Base-by-base conservation (phyloP, 2,797 vertebrate species). In the Gymnothorax javanicus region DNA sequence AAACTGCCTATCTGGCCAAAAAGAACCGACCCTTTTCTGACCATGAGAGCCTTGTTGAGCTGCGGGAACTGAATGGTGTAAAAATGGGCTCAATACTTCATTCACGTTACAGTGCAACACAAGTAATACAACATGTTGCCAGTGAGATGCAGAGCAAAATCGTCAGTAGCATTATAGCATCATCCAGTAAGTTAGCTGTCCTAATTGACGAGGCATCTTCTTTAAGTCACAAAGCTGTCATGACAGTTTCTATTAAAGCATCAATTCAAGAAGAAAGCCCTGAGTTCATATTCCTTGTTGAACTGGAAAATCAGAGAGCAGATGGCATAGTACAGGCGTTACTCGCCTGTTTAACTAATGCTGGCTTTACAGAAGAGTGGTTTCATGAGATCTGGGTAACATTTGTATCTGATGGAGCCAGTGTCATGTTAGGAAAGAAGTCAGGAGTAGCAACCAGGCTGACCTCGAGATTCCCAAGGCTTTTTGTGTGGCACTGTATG, bases 251-350 rank as follows among this genome's bases (percentile, higher is more conserved):
- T 3, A 12, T 79, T 56, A 86, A 86, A 84, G 85, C 87, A 81
- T 88, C 84, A 87, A n/a, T 89, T 71, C 77, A 89, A 87, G 20
- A 67, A 85, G 79, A 87, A 84, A 84, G 73, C 83, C 87, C 87
- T 86, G 84, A 86, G 50, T 88, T 82, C 81, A 83, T 88, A 73
- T 88, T 86, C 87, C 75, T 86, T 82, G 84, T 88, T 86, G 87
- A 86, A 82, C 67, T 86, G 59, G 87, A 87, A 82, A 83, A 86
- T 85, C 86, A 87, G 86, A 85, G 82, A 84, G 83, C 82, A 84
- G 81, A 77, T 43, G 69, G 71, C 64, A 60, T 73, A 84, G 23
- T 25, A 33, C 4, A 71, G 57, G 82, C 4, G 27, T 84, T 87
- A 83, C 86, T 83, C 7, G 4, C 7, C 12, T 2, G 7, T 58